A percentile compares a stretch with the other conserved stretches of the same genome.
Conservation (phyloP, 2,888 invertebrate genomes). For the Quadriops clusia region DNA sequence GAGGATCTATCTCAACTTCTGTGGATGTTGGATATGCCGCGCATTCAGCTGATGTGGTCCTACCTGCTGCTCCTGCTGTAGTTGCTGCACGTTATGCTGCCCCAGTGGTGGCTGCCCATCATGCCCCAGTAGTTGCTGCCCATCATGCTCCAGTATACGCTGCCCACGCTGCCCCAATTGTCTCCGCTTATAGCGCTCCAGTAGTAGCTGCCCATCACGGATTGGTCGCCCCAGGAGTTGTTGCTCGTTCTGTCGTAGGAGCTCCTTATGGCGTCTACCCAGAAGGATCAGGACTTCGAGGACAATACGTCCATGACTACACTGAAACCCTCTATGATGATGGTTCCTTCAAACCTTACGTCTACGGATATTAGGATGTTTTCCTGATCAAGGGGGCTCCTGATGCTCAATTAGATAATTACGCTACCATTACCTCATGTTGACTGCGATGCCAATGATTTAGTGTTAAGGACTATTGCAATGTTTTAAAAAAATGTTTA, state of each 20-base stretch:
- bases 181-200: conserved; percentile 8
- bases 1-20: conserved; percentile 13
- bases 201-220: neutral
- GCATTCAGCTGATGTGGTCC: conserved; percentile 5
- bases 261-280: conserved; percentile 18
- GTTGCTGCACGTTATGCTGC: neutral
- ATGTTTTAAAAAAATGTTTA: too few relatives aligned
- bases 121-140: too few relatives aligned
- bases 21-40: conserved; percentile 13
- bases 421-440: too few relatives aligned
- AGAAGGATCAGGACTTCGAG: conserved; percentile 21
- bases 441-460: too few relatives aligned
- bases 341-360: conserved; percentile 28
- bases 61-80: conserved; percentile 6
- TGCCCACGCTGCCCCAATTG: conserved; percentile 9
- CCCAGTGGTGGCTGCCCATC: neutral
- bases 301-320: conserved; percentile 22
- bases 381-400: too few relatives aligned
- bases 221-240: conserved; percentile 8
- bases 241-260: conserved; percentile 13
- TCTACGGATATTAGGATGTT: too few relatives aligned
- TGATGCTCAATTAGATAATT: too few relatives aligned
- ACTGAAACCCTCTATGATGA: conserved; percentile 27
- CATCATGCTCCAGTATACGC: neutral
- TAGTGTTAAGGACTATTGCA: too few relatives aligned